phyloP scores from a whole-genome alignment of 1,140 invertebrate genomes.

The Formica exsecta region DNA sequence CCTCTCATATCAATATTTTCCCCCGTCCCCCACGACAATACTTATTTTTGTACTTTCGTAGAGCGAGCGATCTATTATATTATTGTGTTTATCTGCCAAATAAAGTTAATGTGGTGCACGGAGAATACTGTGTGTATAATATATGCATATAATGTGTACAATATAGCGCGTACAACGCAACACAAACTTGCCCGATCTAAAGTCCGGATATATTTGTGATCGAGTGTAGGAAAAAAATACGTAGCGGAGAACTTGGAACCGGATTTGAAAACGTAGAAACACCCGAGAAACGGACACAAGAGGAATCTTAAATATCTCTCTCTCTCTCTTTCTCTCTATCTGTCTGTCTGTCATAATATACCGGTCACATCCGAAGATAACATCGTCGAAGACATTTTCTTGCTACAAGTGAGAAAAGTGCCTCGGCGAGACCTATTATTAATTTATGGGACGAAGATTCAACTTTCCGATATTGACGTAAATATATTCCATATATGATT shows the following conservation, averaged over 20 bases:
- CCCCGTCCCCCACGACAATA: conserved; percentile 17
- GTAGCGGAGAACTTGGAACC: conserved; percentile 73
- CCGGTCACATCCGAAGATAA: conserved; percentile 30
- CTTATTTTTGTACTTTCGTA: conserved; percentile 65
- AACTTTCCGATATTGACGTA: background rate
- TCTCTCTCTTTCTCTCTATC: too few species aligned
- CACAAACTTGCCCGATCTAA: conserved; percentile 71
- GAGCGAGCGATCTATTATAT: conserved; percentile 32
- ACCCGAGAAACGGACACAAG: conserved; percentile 55
- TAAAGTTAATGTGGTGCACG: conserved; percentile 37
- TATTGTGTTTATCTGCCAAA: conserved; percentile 43
- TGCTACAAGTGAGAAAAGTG: conserved; percentile 45
- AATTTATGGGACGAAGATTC: conserved; percentile 32
- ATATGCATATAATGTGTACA: conserved; percentile 43
- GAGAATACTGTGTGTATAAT: conserved; percentile 38
- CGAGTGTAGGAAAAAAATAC: conserved; percentile 81
- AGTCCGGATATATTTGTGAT: conserved; percentile 76
- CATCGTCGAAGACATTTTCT: conserved; percentile 37
- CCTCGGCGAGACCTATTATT: conserved; percentile 31
- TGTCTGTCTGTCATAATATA: conserved; percentile 36
- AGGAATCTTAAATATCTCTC: conserved; percentile 63
- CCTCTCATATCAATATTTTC: conserved; percentile 6
- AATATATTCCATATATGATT: background rate
- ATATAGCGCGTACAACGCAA: conserved; percentile 29
- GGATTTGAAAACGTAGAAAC: conserved; percentile 78